These are phyloP conservation scores for Probosciger aterrimus DNA, from an alignment of 2,113 vertebrate species.

Conservation along the genomic window DNA sequence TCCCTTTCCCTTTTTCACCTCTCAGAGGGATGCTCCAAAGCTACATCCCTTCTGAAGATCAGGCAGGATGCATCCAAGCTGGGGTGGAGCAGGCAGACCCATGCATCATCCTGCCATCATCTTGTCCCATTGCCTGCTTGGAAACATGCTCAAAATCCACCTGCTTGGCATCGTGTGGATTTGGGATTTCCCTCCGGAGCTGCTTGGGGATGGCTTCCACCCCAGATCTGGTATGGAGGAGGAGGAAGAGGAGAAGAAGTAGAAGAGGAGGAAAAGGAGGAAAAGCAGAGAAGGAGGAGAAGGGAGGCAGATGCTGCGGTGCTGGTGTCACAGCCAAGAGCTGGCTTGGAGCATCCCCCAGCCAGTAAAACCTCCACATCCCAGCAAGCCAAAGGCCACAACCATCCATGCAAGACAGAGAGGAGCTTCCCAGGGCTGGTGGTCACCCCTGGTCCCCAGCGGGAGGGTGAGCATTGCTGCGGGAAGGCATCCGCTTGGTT, in stretches of 20 bases:
- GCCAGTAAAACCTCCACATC: neutral
- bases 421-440: neutral
- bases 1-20: neutral
- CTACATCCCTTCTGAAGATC: neutral
- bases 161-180: accelerated
- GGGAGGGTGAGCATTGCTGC: neutral
- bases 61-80: neutral
- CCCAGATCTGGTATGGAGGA: accelerated
- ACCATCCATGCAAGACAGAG: neutral
- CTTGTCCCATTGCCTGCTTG: neutral
- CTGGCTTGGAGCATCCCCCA: neutral
- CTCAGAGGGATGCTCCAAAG: neutral
- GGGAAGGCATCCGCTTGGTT: neutral
- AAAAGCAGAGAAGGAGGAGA: neutral
- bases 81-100: neutral
- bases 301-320: neutral
- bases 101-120: neutral
- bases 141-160: neutral
- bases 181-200: neutral
- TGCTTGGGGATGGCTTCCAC: neutral
- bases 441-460: neutral
- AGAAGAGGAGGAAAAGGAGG: neutral
- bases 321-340: neutral
- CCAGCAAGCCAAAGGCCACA: neutral
- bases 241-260: neutral